These are phyloP conservation scores for Lasioglossum oenotherae DNA, from an alignment of 2,888 invertebrate genomes.

Conservation along the genomic window DNA sequence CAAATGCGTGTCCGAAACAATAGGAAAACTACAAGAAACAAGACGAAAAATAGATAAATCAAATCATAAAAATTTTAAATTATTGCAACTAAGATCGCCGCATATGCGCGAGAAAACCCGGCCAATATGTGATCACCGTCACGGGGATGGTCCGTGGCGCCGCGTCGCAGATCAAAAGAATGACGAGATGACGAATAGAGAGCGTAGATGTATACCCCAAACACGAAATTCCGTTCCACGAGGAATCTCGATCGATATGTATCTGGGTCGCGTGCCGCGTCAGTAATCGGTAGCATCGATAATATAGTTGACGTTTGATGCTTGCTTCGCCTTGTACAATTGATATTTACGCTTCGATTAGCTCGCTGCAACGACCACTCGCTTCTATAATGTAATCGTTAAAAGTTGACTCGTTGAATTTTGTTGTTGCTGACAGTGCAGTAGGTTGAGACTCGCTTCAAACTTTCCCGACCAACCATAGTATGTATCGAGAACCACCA, in stretches of 20 bases:
- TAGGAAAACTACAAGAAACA: too few species aligned
- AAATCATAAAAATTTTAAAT: too few species aligned
- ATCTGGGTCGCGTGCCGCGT: constrained; percentile 45
- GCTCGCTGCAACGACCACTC: constrained; percentile 69
- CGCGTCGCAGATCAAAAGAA: too few species aligned
- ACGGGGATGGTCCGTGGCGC: too few species aligned
- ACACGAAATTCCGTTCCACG: neutral
- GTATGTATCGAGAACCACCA: neutral
- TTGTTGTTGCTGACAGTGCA: constrained; percentile 83
- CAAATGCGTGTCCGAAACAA: too few species aligned
- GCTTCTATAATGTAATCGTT: constrained; percentile 55
- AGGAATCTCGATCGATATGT: neutral
- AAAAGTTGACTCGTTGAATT: constrained; percentile 75
- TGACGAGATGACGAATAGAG: too few species aligned
- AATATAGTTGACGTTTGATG: constrained; percentile 73
- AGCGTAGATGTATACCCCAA: neutral
- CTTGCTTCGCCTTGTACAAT: constrained; percentile 72
- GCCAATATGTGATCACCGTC: too few species aligned
- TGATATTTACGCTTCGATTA: constrained; percentile 69
- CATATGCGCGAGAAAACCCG: too few species aligned
- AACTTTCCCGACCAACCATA: constrained; percentile 78
- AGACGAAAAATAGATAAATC: too few species aligned
- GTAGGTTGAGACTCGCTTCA: constrained; percentile 80
- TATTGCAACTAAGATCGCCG: too few species aligned
- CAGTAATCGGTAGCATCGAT: constrained; percentile 63